Base-by-base conservation (phyloP, 2,113 vertebrate genomes). In the Protobothrops flavoviridis region DNA sequence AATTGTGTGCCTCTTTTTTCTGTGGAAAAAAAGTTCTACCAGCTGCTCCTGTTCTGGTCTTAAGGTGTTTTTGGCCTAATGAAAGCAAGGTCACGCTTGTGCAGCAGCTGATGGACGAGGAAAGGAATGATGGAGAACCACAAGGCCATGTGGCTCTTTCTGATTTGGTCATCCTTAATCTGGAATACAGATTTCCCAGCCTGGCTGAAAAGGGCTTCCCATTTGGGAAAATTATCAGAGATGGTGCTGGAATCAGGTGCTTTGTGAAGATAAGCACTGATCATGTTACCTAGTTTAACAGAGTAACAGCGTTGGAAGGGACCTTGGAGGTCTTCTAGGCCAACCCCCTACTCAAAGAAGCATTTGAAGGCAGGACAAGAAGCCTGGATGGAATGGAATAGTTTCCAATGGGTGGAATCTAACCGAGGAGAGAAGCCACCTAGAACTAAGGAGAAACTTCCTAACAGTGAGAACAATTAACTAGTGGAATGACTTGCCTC, bases 1-100 rank as follows among this genome's bases (percentile, higher is more conserved):
- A 48, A 92, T 89, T 56, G 59, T 17, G 1, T 13, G 50, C 50
- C 26, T 64, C 61, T n/a, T n/a, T n/a, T 64, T 61, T 64, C 2
- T 64, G 11, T n/a, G 3, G 3, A 4, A 12, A 1, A 4, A 29
- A 12, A 43, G 45, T 29, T 13, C 61, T 53, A 89, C 61, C 61
- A 56, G 5, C 39, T 20, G 59, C 50, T 88, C 61, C 74, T 4
- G 3, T 43, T 56, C 11, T 17, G 12, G 5, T 56, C 52, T 48
- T 61, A 57, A 89, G 92, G 87, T 88, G 61, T 55, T 88, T 92
- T 50, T 50, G 55, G n/a, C 69, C 87, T 88, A 92, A 88, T 92
- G 86, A 88, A 88, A 92, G 74, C 86, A 92, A 92, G 91, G 61
- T 74, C 86, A 74, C 2, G 29, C 33, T 92, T 74, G 61, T 3